phyloP scores from a whole-genome alignment of 2,888 invertebrate species.

The Coremacera marginata region DNA sequence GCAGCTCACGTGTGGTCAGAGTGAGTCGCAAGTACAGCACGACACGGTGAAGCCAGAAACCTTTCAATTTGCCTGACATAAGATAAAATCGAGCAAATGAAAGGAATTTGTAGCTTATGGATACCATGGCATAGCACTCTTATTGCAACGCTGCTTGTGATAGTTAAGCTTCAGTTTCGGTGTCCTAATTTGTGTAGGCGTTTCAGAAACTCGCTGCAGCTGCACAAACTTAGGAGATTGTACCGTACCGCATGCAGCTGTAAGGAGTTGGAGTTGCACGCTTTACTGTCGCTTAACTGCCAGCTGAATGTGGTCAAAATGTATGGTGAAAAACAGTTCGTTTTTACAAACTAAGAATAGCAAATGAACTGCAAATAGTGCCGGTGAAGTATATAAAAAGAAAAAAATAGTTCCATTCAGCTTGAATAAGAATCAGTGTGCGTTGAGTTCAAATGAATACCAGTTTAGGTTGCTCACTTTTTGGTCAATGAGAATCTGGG shows the following conservation, averaged over 20 bases:
- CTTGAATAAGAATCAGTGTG: too few relatives aligned
- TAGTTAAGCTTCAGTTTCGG: not conserved
- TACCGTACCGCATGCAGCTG: conserved; percentile 1
- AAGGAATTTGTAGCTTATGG: conserved; percentile 9
- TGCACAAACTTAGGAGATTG: not conserved
- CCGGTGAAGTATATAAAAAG: not conserved
- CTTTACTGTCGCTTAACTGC: not conserved
- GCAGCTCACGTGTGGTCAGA: too few relatives aligned
- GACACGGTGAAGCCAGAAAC: not conserved
- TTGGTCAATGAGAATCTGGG: too few relatives aligned
- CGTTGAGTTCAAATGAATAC: too few relatives aligned
- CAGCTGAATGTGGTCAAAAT: not conserved
- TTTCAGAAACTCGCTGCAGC: not conserved
- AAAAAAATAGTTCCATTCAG: not conserved
- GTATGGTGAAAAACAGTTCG: not conserved
- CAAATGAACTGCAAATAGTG: not conserved
- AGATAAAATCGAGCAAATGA: not conserved
- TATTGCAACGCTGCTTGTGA: not conserved
- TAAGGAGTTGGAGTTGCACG: not conserved
- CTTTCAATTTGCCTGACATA: conserved; percentile 9
- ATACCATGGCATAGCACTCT: not conserved
- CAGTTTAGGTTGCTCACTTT: too few relatives aligned
- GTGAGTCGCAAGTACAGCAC: too few relatives aligned
- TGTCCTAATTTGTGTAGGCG: conserved; percentile 21
- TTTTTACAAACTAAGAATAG: not conserved